Evolutionary conservation across 2,797 vertebrate genomes (phyloP), one percentile per base, ranked within the genome.

Genomic region (Pterois miles): DNA sequence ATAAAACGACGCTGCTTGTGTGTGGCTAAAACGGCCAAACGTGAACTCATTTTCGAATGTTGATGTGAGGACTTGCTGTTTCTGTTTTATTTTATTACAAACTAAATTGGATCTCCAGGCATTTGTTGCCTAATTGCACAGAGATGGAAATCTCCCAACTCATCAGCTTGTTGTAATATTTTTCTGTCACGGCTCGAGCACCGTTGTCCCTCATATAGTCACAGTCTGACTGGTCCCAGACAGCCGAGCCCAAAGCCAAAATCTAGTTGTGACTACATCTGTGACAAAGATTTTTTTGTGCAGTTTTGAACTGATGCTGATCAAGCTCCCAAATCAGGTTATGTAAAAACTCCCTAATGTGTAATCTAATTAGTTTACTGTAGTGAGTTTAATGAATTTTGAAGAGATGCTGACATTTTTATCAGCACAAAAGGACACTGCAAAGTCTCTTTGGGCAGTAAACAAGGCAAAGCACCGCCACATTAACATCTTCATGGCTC

Each of bases 221-320:
- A 46, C 64, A 31, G 2, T 66, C 20, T 2, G 64, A 65, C 78
- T 58, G 60, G 8, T 74, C 64, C 54, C 74, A 72, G 53, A 29
- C 43, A 25, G 13, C 50, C 2, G 12, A 40, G 65, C 25, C 5
- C 0, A 59, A 59, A 60, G 57, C 60, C 52, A 40, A 60, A 65
- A 65, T 46, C 79, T 76, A 79, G 68, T 62, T 60, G 71, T 54
- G 66, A 63, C 53, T 58, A 53, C 8, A 29, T 62, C 67, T 46
- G 57, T 48, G 20, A 33, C 12, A 18, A 29, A 1, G 8, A n/a
- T 57, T 34, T 69, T 62, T 25, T 31, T 18, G n/a, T 33, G 43
- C 27, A 52, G 23, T 22, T 66, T 78, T 65, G 18, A 56, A 14
- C 33, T 14, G 4, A 23, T 23, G 16, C 53, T 4, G 36, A 63